These are phyloP conservation scores for Sphyrna mokarran DNA, from an alignment of 2,113 vertebrate genomes.

Conservation along the genomic window DNA sequence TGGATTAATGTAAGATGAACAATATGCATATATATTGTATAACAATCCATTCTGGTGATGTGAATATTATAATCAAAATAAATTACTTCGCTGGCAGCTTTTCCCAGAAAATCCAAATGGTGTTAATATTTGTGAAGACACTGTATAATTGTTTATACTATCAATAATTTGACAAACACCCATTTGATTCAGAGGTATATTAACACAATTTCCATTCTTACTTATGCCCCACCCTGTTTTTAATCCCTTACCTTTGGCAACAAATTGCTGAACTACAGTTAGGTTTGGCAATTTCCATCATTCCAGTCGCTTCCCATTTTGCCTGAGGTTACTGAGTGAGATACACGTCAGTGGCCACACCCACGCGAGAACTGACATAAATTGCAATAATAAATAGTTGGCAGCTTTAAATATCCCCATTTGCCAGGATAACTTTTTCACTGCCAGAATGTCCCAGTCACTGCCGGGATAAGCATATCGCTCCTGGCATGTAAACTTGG, in stretches of 20 bases:
- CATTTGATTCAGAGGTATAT: background rate
- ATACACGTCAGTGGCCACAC: background rate
- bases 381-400: background rate
- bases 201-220: background rate
- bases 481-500: background rate
- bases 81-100: background rate
- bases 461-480: background rate
- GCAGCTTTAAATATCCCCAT: background rate
- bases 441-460: background rate
- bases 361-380: background rate
- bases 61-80: background rate
- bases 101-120: background rate
- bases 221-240: background rate
- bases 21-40: background rate
- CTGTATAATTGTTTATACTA: background rate
- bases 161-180: background rate
- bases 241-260: background rate
- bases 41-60: background rate
- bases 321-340: background rate
- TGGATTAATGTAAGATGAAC: background rate
- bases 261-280: background rate
- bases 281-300: background rate
- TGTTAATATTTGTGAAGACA: background rate
- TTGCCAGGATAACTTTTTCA: background rate
- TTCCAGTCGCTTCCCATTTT: background rate